Evolutionary conservation across 1,140 invertebrate species (phyloP).

Genomic region (Drosophila kikkawai): DNA sequence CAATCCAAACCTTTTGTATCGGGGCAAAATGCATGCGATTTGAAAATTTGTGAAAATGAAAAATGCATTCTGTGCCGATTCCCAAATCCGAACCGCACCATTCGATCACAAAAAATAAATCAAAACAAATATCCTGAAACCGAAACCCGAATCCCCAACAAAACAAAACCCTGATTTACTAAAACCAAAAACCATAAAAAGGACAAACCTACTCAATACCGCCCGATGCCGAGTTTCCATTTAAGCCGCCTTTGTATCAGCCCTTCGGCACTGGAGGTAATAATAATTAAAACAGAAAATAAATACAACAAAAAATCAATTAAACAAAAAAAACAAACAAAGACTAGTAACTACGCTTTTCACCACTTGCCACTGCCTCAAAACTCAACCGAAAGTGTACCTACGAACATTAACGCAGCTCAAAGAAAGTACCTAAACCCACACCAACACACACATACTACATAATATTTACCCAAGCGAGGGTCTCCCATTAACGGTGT

Average conservation of each 20-base stretch:
- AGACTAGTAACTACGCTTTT: constrained; percentile 56
- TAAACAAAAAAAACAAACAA: constrained; percentile 38
- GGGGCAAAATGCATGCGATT: constrained; percentile 78
- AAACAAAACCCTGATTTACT: constrained; percentile 30
- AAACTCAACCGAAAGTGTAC: constrained; percentile 48
- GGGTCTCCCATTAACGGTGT: constrained; percentile 59
- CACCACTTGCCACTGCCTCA: constrained; percentile 39
- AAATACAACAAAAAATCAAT: constrained; percentile 56
- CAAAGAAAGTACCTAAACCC: constrained; percentile 50
- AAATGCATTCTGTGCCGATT: constrained; percentile 75
- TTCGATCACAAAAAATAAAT: constrained; percentile 32
- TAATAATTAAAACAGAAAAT: constrained; percentile 57
- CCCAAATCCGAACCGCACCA: constrained; percentile 48
- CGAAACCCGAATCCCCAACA: constrained; percentile 28
- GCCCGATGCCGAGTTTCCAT: constrained; percentile 85
- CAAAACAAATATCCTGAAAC: constrained; percentile 18
- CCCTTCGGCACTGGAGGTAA: constrained; percentile 86
- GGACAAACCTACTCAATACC: constrained; percentile 89
- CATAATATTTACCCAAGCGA: constrained; percentile 14
- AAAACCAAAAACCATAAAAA: constrained; percentile 78
- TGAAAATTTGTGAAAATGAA: constrained; percentile 16
- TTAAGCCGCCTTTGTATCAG: constrained; percentile 86
- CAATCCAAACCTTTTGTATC: constrained; percentile 43
- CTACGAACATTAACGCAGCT: constrained; percentile 63
- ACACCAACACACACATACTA: constrained; percentile 20